Evolutionary conservation across 2,888 invertebrate species (phyloP), one percentile per base, ranked within the genome.

Genomic region (Caenorhabditis zanzibari): DNA sequence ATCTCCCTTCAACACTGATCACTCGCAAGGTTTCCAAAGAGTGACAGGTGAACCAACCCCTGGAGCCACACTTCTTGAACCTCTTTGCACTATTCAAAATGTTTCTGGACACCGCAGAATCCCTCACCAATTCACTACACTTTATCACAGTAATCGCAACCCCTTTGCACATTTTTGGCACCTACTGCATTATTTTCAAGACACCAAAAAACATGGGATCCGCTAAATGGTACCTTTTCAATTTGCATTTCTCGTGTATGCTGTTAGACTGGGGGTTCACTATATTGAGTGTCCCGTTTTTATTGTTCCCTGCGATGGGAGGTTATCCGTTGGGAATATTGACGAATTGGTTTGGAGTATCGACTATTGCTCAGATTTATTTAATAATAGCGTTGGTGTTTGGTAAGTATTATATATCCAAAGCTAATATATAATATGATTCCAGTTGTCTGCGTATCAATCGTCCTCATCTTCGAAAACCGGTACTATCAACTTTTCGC

Each of bases 401-500:
- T 47, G 41, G 63, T 63, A 2, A 47, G 63, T 63, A 14, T 19
- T 2, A 44, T 16, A 38, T n/a, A n/a, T n/a, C n/a, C n/a, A n/a
- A n/a, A n/a, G n/a, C n/a, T n/a, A n/a, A n/a, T n/a, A n/a, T n/a
- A n/a, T n/a, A n/a, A n/a, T 12, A n/a, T n/a, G 6, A 2, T 63
- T 63, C 12, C 44, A 63, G 63, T 24, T 16, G 63, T 63, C 22
- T 26, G 44, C 9, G n/a, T 14, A 0, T 63, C 63, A 9, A 63
- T 63, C 16, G 44, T 44, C 5, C 7, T 63, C 0, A 47, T 63
- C 0, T 44, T 63, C n/a, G 63, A 63, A 28, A 63, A 63, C 26
- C 63, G 63, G 0, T 63, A 24, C 41, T 63, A 63, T 47, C 63
- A 63, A n/a, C 14, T 63, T 5, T 63, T 24, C 44, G 44, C 26